Conservation (phyloP, 2,888 invertebrate species). For the Tupiocoris notatus region DNA sequence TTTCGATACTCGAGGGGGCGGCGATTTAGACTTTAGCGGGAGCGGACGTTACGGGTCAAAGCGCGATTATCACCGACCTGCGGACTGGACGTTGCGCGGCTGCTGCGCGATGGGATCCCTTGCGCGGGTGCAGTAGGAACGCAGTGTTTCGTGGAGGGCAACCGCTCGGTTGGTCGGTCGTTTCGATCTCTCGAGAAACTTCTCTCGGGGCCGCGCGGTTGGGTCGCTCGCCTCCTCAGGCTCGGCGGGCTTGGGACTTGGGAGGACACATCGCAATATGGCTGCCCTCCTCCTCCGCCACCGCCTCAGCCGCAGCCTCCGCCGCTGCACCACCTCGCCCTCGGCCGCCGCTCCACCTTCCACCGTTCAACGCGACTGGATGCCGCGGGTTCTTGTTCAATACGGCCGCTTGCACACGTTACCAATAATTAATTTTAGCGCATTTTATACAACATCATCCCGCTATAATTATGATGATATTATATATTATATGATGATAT, state of each 20-base stretch:
- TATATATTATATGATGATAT: too few relatives aligned
- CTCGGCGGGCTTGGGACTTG: background rate
- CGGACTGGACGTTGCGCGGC: background rate
- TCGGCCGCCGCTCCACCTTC: background rate
- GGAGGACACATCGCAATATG: background rate
- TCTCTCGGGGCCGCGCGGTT: background rate
- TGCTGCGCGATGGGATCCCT: too few relatives aligned
- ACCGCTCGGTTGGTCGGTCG: background rate
- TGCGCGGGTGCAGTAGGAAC: background rate
- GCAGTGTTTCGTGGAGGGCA: background rate
- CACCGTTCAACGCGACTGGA: too few relatives aligned
- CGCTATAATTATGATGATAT: too few relatives aligned
- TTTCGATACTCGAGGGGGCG: background rate
- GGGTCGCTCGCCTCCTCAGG: background rate
- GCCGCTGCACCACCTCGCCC: too few relatives aligned
- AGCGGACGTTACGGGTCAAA: background rate
- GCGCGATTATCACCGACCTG: background rate
- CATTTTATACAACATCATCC: too few relatives aligned
- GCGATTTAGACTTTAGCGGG: background rate
- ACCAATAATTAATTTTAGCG: too few relatives aligned
- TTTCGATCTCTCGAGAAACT: background rate
- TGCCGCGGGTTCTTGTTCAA: too few relatives aligned
- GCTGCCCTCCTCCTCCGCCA: background rate
- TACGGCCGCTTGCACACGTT: too few relatives aligned
- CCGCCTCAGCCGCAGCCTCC: background rate